Evolutionary conservation across 2,797 vertebrate species (phyloP).

Genomic region (Brachyrhaphis roseni): DNA sequence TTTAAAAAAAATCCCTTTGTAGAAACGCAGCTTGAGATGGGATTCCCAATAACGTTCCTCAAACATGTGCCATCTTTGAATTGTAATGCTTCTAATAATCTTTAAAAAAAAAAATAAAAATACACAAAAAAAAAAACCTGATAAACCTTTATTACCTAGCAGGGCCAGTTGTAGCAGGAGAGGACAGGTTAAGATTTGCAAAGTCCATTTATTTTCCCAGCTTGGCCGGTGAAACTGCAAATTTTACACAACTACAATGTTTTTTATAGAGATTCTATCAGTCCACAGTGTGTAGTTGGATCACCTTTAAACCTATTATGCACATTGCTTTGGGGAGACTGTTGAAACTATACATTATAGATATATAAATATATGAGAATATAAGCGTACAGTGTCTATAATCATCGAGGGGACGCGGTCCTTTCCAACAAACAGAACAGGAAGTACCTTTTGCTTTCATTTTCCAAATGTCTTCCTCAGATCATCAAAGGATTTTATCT

Average conservation of each 20-base stretch:
- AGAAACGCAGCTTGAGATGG: slow-evolving; percentile 52
- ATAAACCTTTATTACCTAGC: slow-evolving; percentile 71
- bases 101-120: slow-evolving; percentile 3
- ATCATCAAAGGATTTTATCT: slow-evolving; percentile 82
- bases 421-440: slow-evolving; percentile 74
- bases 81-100: slow-evolving; percentile 60
- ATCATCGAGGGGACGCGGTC: slow-evolving; percentile 62
- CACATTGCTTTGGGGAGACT: slow-evolving; percentile 85
- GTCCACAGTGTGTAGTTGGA: slow-evolving; percentile 77
- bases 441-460: slow-evolving; percentile 80
- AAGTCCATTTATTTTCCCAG: slow-evolving; percentile 73
- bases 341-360: slow-evolving; percentile 76
- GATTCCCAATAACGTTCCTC: slow-evolving; percentile 76
- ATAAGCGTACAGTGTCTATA: slow-evolving; percentile 78
- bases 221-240: slow-evolving; percentile 72
- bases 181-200: slow-evolving; percentile 74
- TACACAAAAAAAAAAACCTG: not conserved
- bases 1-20: slow-evolving; percentile 2
- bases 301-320: slow-evolving; percentile 83
- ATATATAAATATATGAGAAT: slow-evolving; percentile 60
- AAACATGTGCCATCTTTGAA: slow-evolving; percentile 78
- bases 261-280: slow-evolving; percentile 79
- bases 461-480: slow-evolving; percentile 83
- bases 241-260: slow-evolving; percentile 77
- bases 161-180: slow-evolving; percentile 84